A percentile compares a stretch with the other conserved stretches of the same genome.
These are phyloP conservation scores for Drosophila nr. perissopoda DNA, from an alignment of 2,888 invertebrate genomes.

Conservation along the genomic window DNA sequence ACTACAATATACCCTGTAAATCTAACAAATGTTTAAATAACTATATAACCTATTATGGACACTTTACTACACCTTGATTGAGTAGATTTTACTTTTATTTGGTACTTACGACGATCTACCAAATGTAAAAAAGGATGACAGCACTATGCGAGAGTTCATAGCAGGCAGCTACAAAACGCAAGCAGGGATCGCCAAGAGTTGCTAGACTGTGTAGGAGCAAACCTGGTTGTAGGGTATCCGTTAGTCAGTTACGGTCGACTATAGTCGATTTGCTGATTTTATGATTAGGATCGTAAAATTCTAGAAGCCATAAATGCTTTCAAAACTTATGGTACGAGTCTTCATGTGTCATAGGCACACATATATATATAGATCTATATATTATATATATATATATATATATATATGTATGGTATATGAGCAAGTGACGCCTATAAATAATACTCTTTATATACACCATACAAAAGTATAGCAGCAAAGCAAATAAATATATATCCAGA, in stretches of 20 bases:
- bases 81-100: background rate
- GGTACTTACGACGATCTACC: background rate
- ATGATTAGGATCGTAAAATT: conserved; percentile 71
- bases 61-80: background rate
- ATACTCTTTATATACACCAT: conserved; percentile 30
- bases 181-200: background rate
- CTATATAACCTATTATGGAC: too few species aligned
- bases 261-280: conserved; percentile 37
- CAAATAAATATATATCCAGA: conserved; percentile 21
- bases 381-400: conserved; percentile 19
- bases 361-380: conserved; percentile 21
- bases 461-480: conserved; percentile 10
- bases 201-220: background rate
- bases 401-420: conserved; percentile 33
- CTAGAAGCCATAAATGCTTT: conserved; percentile 57
- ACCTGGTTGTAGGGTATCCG: conserved; percentile 5
- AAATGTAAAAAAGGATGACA: background rate
- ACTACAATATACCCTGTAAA: conserved; percentile 7
- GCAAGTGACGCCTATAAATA: conserved; percentile 75
- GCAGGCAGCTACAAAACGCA: background rate
- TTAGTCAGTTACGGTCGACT: background rate
- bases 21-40: background rate
- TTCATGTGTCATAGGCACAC: conserved; percentile 41
- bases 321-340: conserved; percentile 17
- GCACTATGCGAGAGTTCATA: background rate